Evolutionary conservation across 2,888 invertebrate species (phyloP).

Genomic region (Ennomos quercinarius): DNA sequence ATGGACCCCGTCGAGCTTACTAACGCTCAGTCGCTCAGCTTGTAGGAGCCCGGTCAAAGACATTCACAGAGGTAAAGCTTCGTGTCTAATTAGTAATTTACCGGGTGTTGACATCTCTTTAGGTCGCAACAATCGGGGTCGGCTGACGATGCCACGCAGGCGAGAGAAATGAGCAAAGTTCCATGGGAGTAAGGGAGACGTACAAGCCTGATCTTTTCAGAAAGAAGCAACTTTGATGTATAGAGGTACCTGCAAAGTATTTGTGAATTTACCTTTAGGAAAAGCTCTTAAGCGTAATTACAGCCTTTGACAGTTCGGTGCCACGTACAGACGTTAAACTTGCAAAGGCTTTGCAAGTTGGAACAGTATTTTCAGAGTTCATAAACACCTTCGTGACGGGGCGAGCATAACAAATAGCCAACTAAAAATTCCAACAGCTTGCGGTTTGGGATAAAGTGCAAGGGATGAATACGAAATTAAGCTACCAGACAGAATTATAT

Average conservation of each 20-base stretch:
- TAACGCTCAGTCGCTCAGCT: constrained; percentile 34
- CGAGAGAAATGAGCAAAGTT: constrained; percentile 4
- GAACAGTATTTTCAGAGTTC: constrained; percentile 20
- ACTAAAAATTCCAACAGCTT: constrained; percentile 28
- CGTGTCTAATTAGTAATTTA: constrained; percentile 53
- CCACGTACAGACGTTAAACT: constrained; percentile 17
- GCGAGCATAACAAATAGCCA: constrained; percentile 25
- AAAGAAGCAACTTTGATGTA: constrained; percentile 3
- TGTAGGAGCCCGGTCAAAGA: constrained; percentile 41
- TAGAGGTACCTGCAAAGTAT: constrained; percentile 1
- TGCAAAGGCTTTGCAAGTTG: constrained; percentile 27
- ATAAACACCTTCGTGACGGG: constrained; percentile 26
- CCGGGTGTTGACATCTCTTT: constrained; percentile 51
- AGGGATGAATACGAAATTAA: constrained; percentile 28
- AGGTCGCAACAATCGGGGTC: constrained; percentile 21
- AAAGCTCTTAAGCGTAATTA: constrained; percentile 22
- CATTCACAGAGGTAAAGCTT: constrained; percentile 40
- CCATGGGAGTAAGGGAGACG: constrained; percentile 6
- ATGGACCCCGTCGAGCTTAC: constrained; percentile 38
- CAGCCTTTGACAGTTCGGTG: constrained; percentile 16
- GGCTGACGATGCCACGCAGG: constrained; percentile 3
- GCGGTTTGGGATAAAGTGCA: constrained; percentile 25
- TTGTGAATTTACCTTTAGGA: constrained; percentile 6
- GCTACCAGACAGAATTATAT: constrained; percentile 10
- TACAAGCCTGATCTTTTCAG: constrained; percentile 9